These are phyloP conservation scores for Euwallacea fornicatus DNA, from an alignment of 1,140 invertebrate species.

Conservation along the genomic window DNA sequence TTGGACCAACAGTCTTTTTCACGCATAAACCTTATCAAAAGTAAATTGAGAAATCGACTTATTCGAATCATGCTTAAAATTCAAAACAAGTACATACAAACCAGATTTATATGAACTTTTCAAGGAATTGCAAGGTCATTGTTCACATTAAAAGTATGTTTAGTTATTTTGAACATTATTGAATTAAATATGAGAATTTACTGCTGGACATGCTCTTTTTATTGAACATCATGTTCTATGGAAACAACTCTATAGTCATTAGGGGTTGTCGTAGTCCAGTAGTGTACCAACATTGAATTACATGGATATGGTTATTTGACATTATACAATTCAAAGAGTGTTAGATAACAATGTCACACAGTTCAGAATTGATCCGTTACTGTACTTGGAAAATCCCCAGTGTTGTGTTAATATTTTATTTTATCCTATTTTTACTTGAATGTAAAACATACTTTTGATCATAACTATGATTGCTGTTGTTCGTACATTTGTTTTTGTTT, in stretches of 20 bases:
- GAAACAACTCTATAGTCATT: no score
- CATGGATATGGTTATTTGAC: no score
- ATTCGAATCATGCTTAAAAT: constrained; percentile 41
- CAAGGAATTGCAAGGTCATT: constrained; percentile 9
- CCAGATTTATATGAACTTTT: constrained; percentile 32
- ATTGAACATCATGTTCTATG: no score
- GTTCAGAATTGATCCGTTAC: no score
- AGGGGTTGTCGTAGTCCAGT: no score
- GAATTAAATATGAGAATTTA: no score
- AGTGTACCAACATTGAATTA: no score
- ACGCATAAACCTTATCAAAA: constrained; percentile 44
- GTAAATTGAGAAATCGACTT: constrained; percentile 27
- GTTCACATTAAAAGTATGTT: constrained; percentile 3
- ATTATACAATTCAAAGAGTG: no score
- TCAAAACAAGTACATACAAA: constrained; percentile 27
- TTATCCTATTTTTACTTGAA: neutral
- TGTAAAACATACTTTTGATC: neutral
- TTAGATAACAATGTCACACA: no score
- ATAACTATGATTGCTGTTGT: neutral
- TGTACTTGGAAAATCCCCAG: no score
- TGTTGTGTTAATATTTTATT: neutral
- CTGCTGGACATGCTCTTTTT: no score
- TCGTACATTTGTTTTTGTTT: neutral
- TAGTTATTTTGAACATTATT: no score
- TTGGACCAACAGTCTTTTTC: constrained; percentile 45